These are phyloP conservation scores for Periophthalmus magnuspinnatus DNA, from an alignment of 2,797 vertebrate species.

Conservation along the genomic window DNA sequence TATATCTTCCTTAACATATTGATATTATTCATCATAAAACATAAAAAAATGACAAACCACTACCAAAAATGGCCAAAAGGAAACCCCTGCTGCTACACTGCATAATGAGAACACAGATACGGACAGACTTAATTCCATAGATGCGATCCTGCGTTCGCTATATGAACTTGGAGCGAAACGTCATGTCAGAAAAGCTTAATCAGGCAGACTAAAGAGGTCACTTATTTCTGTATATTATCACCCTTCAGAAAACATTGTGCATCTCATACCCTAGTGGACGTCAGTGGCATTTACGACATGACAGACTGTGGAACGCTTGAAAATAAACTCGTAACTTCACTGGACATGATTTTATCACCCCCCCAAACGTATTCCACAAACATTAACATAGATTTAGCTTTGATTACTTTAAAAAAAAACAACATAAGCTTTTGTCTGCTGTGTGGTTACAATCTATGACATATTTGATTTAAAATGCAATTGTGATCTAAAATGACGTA, in stretches of 20 bases:
- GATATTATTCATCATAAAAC: neutral
- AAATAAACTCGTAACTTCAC: neutral
- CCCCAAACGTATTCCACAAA: neutral
- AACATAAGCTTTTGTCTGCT: no score
- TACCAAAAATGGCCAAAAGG: neutral
- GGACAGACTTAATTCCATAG: neutral
- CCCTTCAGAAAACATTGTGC: constrained; percentile 2
- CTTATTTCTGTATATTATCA: neutral
- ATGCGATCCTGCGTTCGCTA: neutral
- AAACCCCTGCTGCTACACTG: neutral
- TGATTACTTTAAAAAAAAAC: no score
- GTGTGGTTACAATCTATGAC: no score
- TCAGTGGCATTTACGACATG: constrained; percentile 3
- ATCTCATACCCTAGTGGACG: neutral
- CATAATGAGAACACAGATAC: neutral
- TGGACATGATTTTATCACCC: neutral
- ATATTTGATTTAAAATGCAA: no score
- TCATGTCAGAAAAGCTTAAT: constrained; percentile 2
- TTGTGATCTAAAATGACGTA: no score
- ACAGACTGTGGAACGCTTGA: neutral
- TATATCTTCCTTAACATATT: no score
- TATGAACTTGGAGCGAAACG: neutral
- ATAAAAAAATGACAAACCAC: neutral
- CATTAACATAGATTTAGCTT: neutral
- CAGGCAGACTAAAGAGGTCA: constrained; percentile 1